phyloP scores from a whole-genome alignment of 2,797 vertebrate genomes.

The Bradypodion pumilum region DNA sequence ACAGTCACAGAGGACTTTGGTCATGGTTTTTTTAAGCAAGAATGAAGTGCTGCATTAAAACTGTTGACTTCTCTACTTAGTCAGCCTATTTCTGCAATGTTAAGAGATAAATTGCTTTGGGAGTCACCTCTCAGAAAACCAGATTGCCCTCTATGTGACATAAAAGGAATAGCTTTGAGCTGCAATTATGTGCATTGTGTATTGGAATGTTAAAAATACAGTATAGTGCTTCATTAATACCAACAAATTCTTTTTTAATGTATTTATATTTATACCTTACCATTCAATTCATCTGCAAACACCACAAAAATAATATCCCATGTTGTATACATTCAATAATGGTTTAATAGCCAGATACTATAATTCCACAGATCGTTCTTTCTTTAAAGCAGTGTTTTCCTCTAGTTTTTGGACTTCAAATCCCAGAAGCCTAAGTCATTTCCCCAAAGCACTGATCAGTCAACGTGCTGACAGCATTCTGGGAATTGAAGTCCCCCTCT shows the following conservation, averaged over 20 bases:
- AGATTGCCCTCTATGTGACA: fast-evolving
- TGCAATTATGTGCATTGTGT: background rate
- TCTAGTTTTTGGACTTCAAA: no score
- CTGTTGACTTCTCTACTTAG: background rate
- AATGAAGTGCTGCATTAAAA: background rate
- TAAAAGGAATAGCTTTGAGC: background rate
- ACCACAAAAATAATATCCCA: background rate
- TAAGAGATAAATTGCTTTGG: background rate
- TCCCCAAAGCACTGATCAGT: no score
- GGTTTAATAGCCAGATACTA: background rate
- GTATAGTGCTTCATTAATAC: background rate
- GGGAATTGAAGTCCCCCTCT: no score
- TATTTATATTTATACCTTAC: background rate
- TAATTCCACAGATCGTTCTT: background rate
- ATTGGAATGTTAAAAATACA: background rate
- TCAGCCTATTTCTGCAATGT: constrained; percentile 16
- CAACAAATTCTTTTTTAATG: background rate
- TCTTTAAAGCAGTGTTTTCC: no score
- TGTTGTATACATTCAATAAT: background rate
- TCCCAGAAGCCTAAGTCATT: no score
- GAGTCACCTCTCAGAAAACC: background rate
- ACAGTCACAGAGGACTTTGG: background rate
- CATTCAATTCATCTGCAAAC: background rate
- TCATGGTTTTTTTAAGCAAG: background rate
- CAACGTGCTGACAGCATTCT: no score